Conservation (phyloP, 2,888 invertebrate genomes). For the Mamestra brassicae region DNA sequence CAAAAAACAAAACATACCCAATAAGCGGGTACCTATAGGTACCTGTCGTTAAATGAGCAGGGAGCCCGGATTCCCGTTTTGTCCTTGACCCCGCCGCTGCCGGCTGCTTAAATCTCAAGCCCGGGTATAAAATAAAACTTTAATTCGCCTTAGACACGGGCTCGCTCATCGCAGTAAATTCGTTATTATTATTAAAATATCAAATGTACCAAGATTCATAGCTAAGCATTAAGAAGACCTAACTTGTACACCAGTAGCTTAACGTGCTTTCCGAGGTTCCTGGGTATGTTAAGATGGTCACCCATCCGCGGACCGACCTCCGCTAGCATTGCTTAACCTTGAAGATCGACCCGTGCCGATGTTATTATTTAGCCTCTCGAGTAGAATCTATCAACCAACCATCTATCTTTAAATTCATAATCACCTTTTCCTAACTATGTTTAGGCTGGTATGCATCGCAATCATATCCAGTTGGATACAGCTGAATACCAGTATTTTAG, state of each 20-base stretch:
- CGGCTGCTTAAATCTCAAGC: slow-evolving; percentile 6
- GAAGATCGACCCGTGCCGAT: no score
- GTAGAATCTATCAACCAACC: no score
- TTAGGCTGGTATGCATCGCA: no score
- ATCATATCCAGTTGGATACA: no score
- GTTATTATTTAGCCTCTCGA: no score
- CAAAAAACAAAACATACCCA: not conserved
- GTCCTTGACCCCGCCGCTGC: slow-evolving; percentile 37
- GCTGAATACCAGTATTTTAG: no score
- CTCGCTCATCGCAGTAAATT: not conserved
- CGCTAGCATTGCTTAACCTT: no score
- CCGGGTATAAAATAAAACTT: slow-evolving; percentile 36
- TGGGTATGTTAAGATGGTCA: not conserved
- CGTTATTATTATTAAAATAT: slow-evolving; percentile 5
- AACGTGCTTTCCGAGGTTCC: not conserved
- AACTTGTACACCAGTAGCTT: not conserved
- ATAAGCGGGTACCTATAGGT: slow-evolving; percentile 5
- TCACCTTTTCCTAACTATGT: no score
- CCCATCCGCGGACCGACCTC: no score
- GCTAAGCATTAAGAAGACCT: not conserved
- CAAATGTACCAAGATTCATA: not conserved
- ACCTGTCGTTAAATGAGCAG: slow-evolving; percentile 15
- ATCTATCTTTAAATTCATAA: no score
- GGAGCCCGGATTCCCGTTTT: not conserved
- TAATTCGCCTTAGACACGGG: slow-evolving; percentile 15